Evolutionary conservation across 2,113 vertebrate genomes (phyloP).

Genomic region (Colistium nudipinnis): DNA sequence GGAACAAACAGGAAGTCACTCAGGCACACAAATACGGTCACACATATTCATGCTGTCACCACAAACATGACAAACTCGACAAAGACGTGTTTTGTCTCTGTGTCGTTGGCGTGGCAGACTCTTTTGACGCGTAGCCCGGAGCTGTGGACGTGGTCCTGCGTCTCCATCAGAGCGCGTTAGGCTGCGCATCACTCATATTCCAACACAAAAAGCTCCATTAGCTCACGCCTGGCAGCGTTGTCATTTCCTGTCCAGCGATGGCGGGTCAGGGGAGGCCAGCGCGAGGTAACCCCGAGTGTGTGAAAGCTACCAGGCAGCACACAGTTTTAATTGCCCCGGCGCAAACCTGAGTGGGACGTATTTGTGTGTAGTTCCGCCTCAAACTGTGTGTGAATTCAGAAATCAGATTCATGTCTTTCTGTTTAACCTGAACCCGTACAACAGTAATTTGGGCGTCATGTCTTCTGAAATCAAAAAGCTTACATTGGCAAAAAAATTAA

Average conservation of each 20-base stretch:
- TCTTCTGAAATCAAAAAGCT: no score
- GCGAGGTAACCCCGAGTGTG: conserved; percentile 40
- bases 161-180: conserved; percentile 29
- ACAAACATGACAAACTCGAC: conserved; percentile 3
- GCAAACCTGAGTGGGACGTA: neutral
- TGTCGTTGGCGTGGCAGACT: conserved; percentile 19
- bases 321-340: neutral
- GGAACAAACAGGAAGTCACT: neutral
- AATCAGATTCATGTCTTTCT: no score
- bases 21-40: neutral
- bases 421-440: no score
- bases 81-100: neutral
- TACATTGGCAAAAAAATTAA: no score
- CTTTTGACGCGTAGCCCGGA: conserved; percentile 19
- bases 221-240: conserved; percentile 12
- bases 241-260: conserved; percentile 42
- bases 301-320: conserved; percentile 19
- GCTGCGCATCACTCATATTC: conserved; percentile 35
- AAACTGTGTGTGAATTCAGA: neutral
- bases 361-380: neutral
- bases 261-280: conserved; percentile 15
- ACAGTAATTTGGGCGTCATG: no score
- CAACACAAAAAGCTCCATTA: conserved; percentile 20
- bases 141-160: conserved; percentile 26
- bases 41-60: neutral